These are phyloP conservation scores for Augiades crinisus DNA, from an alignment of 2,888 invertebrate genomes.

Conservation along the genomic window DNA sequence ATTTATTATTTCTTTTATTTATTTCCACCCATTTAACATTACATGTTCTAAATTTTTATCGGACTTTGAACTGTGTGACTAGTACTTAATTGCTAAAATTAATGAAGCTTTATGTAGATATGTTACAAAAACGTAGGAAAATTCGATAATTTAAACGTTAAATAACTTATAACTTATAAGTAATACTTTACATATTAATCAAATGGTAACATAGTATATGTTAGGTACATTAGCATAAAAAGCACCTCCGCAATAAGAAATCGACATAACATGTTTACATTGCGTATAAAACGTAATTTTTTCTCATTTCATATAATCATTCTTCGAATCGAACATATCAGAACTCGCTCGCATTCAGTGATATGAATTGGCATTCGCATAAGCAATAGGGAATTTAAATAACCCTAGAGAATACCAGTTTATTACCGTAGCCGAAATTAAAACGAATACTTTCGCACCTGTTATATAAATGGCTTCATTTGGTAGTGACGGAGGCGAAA, in stretches of 20 bases:
- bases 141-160: too few species aligned
- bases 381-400: conserved; percentile 45
- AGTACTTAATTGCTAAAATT: too few species aligned
- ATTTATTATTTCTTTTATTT: too few species aligned
- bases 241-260: conserved; percentile 2
- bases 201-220: too few species aligned
- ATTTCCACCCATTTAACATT: too few species aligned
- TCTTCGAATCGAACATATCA: conserved; percentile 29
- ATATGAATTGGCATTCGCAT: conserved; percentile 57
- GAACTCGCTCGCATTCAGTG: conserved; percentile 52
- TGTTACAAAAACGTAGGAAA: too few species aligned
- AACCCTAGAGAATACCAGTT: conserved; percentile 33
- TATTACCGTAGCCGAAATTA: conserved; percentile 27
- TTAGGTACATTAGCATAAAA: too few species aligned
- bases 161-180: too few species aligned
- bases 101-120: too few species aligned
- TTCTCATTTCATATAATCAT: conserved; percentile 23
- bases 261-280: conserved; percentile 19
- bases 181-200: too few species aligned
- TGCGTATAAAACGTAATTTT: conserved; percentile 20
- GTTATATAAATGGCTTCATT: conserved; percentile 21
- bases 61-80: too few species aligned
- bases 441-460: conserved; percentile 23
- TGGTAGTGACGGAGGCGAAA: conserved; percentile 15
- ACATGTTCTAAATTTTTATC: too few species aligned